Conservation (phyloP, 1,140 invertebrate species). For the Pteromalus puparum region DNA sequence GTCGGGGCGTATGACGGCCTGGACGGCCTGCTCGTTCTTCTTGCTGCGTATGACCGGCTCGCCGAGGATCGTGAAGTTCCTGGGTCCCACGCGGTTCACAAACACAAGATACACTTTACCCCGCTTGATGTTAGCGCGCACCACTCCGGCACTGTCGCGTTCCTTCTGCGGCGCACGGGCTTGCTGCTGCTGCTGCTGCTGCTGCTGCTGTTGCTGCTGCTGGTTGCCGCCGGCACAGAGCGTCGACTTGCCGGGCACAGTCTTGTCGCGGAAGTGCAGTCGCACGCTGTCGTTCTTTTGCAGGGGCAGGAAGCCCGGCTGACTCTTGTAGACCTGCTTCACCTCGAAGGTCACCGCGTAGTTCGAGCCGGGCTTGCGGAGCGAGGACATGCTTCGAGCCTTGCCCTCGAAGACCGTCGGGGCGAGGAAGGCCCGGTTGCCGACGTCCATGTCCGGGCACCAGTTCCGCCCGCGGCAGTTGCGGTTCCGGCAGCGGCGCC, state of each 20-base stretch:
- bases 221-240: slow-evolving; percentile 57
- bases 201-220: slow-evolving; percentile 35
- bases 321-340: slow-evolving; percentile 79
- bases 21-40: slow-evolving; percentile 75
- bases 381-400: slow-evolving; percentile 78
- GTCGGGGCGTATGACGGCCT: slow-evolving; percentile 78
- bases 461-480: slow-evolving; percentile 71
- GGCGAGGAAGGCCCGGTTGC: slow-evolving; percentile 78
- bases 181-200: slow-evolving; percentile 34
- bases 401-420: slow-evolving; percentile 81
- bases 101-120: slow-evolving; percentile 81
- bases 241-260: slow-evolving; percentile 67
- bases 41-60: slow-evolving; percentile 77
- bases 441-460: slow-evolving; percentile 78
- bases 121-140: slow-evolving; percentile 79
- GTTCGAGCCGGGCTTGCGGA: slow-evolving; percentile 75
- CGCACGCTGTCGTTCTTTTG: slow-evolving; percentile 75
- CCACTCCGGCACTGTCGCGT: slow-evolving; percentile 69
- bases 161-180: slow-evolving; percentile 57
- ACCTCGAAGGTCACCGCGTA: slow-evolving; percentile 83
- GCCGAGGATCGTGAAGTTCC: slow-evolving; percentile 80
- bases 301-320: slow-evolving; percentile 74
- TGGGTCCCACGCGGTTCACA: slow-evolving; percentile 80
- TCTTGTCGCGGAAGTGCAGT: slow-evolving; percentile 75
- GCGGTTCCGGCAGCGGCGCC: slow-evolving; percentile 67